Evolutionary conservation across 2,797 vertebrate species (phyloP).

Genomic region (Borostomias antarcticus): DNA sequence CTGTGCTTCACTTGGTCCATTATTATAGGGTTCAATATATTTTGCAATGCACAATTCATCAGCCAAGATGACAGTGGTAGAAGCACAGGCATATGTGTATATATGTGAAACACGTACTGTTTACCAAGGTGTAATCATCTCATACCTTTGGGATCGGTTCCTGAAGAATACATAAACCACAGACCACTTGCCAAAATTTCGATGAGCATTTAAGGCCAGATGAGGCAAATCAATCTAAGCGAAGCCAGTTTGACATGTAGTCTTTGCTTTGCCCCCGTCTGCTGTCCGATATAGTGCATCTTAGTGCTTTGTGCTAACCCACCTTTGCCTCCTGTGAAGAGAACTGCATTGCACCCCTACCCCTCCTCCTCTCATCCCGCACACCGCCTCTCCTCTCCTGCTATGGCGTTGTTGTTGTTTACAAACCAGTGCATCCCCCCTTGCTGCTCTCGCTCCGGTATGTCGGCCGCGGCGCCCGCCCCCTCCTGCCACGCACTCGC

Average conservation of each 20-base stretch:
- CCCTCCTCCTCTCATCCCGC: constrained; percentile 63
- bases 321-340: constrained; percentile 72
- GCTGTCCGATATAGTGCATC: constrained; percentile 74
- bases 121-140: too few species aligned
- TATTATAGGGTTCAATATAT: constrained; percentile 36
- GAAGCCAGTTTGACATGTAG: constrained; percentile 83
- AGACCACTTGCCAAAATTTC: constrained; percentile 32
- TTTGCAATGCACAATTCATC: constrained; percentile 46
- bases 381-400: constrained; percentile 75
- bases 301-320: constrained; percentile 81
- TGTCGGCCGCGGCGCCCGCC: constrained; percentile 55
- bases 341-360: constrained; percentile 73
- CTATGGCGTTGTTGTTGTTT: constrained; percentile 68
- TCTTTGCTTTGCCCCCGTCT: constrained; percentile 75
- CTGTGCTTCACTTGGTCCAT: constrained; percentile 23
- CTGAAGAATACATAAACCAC: constrained; percentile 19
- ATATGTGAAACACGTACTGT: too few species aligned
- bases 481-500: constrained; percentile 71
- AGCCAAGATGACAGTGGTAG: constrained; percentile 9
- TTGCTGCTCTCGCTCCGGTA: constrained; percentile 78
- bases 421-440: constrained; percentile 73
- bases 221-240: constrained; percentile 37
- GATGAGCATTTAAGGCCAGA: constrained; percentile 27
- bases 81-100: background rate
- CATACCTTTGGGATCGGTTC: background rate